Percentiles rank a stretch among this genome's conserved stretches.
These are phyloP conservation scores for Fulica atra DNA, from an alignment of 2,113 vertebrate species.

Conservation along the genomic window DNA sequence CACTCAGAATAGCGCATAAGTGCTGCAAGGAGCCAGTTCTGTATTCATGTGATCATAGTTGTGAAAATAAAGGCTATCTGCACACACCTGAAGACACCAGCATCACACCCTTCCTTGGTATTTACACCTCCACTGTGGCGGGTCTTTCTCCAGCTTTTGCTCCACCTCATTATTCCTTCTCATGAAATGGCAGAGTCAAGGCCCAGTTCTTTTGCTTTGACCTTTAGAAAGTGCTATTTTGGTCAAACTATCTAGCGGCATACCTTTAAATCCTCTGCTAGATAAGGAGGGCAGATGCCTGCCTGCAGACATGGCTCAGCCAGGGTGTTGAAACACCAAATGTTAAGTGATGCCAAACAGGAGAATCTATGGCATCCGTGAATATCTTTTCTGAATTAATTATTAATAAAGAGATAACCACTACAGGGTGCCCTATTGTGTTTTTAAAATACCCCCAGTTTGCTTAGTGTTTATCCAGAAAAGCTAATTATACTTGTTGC, in stretches of 20 bases:
- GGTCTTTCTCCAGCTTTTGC: neutral
- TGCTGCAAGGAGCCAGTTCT: neutral
- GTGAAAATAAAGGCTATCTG: neutral
- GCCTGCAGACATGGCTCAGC: neutral
- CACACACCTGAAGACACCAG: neutral
- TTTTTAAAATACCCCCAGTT: conserved; percentile 22
- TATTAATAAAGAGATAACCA: neutral
- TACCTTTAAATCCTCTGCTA: neutral
- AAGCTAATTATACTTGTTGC: conserved; percentile 9
- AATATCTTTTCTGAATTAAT: conserved; percentile 9
- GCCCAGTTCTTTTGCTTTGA: neutral
- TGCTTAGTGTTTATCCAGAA: conserved; percentile 36
- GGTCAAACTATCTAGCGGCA: neutral
- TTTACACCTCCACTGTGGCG: neutral
- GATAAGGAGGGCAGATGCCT: neutral
- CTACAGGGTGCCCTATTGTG: conserved; percentile 4
- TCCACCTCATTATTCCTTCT: neutral
- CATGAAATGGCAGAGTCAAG: neutral
- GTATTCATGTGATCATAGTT: neutral
- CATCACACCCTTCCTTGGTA: neutral
- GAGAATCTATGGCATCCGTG: neutral
- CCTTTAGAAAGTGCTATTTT: neutral
- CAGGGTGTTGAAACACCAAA: neutral
- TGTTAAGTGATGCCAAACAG: neutral
- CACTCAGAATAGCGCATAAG: neutral